Percentiles rank a stretch among this genome's conserved stretches.
Evolutionary conservation across 1,140 invertebrate genomes (phyloP).

Genomic region (Delia radicum): DNA sequence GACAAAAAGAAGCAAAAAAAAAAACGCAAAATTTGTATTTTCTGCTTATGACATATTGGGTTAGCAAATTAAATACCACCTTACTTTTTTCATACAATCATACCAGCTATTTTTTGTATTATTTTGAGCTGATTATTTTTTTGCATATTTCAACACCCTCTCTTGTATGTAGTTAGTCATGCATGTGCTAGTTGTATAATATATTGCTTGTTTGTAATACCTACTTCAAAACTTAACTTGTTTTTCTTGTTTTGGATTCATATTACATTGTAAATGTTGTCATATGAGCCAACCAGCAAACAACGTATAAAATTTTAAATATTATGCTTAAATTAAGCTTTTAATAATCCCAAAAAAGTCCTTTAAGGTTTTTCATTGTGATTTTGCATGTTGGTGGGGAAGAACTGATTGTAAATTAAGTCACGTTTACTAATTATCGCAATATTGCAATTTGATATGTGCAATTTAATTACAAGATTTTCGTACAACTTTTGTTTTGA

Average conservation of each 20-base stretch:
- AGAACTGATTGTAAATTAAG: constrained; percentile 4
- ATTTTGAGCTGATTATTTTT: not conserved
- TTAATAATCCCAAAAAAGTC: not conserved
- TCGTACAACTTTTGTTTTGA: not conserved
- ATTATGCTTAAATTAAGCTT: not conserved
- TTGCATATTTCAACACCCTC: constrained; percentile 19
- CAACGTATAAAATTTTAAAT: not conserved
- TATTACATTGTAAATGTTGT: not conserved
- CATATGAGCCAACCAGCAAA: not conserved
- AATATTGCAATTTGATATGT: constrained; percentile 24
- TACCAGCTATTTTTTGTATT: not conserved
- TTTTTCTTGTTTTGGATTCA: not conserved
- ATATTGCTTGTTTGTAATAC: not conserved
- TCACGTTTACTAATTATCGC: constrained; percentile 24
- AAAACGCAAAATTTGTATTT: too few species aligned
- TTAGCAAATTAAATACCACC: too few species aligned
- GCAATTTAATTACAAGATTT: constrained; percentile 15
- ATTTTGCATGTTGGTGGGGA: not conserved
- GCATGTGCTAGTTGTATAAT: constrained; percentile 7
- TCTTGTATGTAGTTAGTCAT: not conserved
- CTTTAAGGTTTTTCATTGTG: not conserved
- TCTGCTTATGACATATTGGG: too few species aligned
- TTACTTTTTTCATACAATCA: not conserved
- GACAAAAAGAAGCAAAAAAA: too few species aligned
- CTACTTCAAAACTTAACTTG: not conserved